A percentile compares a stretch with the other conserved stretches of the same genome.
phyloP scores from a whole-genome alignment of 2,797 vertebrate species.

The Borostomias antarcticus region DNA sequence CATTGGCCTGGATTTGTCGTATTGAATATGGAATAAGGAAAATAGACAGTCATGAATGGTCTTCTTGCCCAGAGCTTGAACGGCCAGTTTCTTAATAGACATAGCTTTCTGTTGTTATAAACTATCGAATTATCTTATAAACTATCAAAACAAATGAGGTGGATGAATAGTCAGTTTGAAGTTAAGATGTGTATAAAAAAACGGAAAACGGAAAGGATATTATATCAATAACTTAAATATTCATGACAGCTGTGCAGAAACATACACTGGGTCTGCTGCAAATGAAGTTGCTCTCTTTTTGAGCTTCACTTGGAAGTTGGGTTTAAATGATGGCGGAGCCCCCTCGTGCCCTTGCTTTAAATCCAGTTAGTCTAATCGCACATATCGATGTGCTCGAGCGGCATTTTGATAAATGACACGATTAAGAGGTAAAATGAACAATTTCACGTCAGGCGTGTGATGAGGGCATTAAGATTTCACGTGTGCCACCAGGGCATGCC shows the following conservation, averaged over 20 bases:
- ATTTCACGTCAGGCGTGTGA: conserved; percentile 85
- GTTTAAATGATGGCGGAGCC: conserved; percentile 13
- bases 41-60: conserved; percentile 47
- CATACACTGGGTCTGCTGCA: not conserved
- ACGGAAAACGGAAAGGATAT: not conserved
- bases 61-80: conserved; percentile 28
- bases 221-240: not conserved
- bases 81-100: conserved; percentile 34
- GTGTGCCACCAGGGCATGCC: conserved; percentile 72
- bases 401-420: conserved; percentile 92
- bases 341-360: conserved; percentile 45
- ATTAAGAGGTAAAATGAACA: conserved; percentile 94
- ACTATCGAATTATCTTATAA: not conserved
- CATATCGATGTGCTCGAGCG: conserved; percentile 81
- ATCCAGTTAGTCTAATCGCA: conserved; percentile 78
- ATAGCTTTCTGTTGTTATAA: conserved; percentile 23
- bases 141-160: not conserved
- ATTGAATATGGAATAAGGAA: conserved; percentile 50
- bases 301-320: conserved; percentile 17
- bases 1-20: conserved; percentile 50
- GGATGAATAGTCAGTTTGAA: not conserved
- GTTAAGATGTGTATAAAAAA: not conserved
- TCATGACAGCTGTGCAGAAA: not conserved
- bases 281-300: conserved; percentile 16
- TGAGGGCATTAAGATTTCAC: conserved; percentile 75